phyloP scores from a whole-genome alignment of 2,113 vertebrate species.

The Bostrychus sinensis region DNA sequence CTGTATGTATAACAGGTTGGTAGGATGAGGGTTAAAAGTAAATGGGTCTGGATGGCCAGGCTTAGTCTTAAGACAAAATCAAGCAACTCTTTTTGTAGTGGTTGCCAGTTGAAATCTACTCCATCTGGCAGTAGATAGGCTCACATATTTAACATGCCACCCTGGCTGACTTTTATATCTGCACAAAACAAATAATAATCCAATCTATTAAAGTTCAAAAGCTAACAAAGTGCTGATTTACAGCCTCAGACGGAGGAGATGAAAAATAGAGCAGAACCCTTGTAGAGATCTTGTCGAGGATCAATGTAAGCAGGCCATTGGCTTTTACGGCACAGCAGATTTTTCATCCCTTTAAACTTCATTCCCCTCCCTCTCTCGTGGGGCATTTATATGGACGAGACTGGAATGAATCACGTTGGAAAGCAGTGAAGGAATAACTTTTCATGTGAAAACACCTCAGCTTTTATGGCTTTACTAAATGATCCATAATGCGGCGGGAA shows the following conservation, averaged over 20 bases:
- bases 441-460: constrained; percentile 83
- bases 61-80: no score
- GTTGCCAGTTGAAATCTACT: constrained; percentile 5
- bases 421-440: constrained; percentile 80
- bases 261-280: constrained; percentile 68
- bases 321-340: constrained; percentile 74
- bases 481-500: constrained; percentile 78
- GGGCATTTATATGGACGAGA: constrained; percentile 66
- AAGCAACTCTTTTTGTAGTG: no score
- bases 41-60: no score
- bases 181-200: constrained; percentile 49
- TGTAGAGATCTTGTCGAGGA: constrained; percentile 61
- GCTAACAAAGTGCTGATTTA: constrained; percentile 59
- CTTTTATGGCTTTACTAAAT: constrained; percentile 83
- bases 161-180: constrained; percentile 9
- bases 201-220: constrained; percentile 38
- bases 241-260: constrained; percentile 37
- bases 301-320: constrained; percentile 75
- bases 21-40: no score
- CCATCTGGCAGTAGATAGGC: not conserved
- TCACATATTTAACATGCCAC: constrained; percentile 18
- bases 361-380: constrained; percentile 44
- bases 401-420: constrained; percentile 73
- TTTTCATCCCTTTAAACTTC: constrained; percentile 60
- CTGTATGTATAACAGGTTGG: no score